Evolutionary conservation across 2,888 invertebrate species (phyloP).

Genomic region (Eumerus sabulonum): DNA sequence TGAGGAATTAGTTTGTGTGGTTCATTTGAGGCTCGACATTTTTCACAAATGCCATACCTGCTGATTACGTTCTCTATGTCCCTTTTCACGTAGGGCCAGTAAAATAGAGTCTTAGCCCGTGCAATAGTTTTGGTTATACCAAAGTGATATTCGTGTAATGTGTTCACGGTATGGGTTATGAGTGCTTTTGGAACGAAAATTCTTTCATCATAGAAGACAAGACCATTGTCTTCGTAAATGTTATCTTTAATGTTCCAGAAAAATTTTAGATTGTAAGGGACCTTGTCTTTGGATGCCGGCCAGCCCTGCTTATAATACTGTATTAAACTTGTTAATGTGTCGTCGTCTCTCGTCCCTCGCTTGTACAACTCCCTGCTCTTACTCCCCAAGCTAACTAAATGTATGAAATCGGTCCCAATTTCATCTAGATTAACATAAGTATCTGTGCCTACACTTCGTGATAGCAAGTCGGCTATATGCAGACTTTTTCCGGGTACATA

Average conservation of each 20-base stretch:
- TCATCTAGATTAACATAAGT: conserved; percentile 3
- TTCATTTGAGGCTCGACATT: conserved; percentile 10
- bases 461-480: conserved; percentile 17
- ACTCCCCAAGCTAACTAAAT: neutral
- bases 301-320: neutral
- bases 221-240: conserved; percentile 12
- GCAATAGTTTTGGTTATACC: conserved; percentile 37
- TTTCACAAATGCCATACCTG: neutral
- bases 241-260: conserved; percentile 14
- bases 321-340: conserved; percentile 6
- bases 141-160: neutral
- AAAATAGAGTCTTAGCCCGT: conserved; percentile 6
- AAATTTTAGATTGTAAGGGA: neutral
- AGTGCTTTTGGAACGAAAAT: conserved; percentile 18
- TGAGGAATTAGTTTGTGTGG: neutral
- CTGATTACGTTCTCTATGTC: conserved; percentile 5
- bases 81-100: neutral
- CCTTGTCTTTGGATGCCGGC: neutral
- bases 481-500: conserved; percentile 9
- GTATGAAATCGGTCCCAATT: conserved; percentile 2
- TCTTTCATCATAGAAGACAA: conserved; percentile 27
- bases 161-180: conserved; percentile 11
- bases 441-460: conserved; percentile 5
- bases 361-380: neutral
- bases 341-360: conserved; percentile 1